phyloP scores from a whole-genome alignment of 2,888 invertebrate species.

The Muscina levida region DNA sequence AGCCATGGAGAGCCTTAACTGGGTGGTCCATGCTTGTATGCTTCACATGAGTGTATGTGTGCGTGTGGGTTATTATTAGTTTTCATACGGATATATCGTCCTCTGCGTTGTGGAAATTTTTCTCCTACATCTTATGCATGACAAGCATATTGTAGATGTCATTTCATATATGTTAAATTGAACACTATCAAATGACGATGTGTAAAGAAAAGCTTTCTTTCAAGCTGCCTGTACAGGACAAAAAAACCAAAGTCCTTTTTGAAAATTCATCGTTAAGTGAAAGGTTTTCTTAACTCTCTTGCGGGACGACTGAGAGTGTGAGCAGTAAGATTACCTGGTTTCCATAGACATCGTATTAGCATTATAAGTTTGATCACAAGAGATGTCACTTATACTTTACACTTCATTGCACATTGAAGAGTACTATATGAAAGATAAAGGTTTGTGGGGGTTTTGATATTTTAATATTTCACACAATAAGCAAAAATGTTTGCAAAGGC shows the following conservation, averaged over 20 bases:
- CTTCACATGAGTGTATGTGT: slow-evolving; percentile 12
- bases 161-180: slow-evolving; percentile 24
- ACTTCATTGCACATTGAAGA: slow-evolving; percentile 8
- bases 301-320: not conserved
- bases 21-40: not conserved
- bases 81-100: slow-evolving; percentile 36
- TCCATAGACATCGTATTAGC: slow-evolving; percentile 9
- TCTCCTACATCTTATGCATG: slow-evolving; percentile 53
- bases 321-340: slow-evolving; percentile 25
- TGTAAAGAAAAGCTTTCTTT: slow-evolving; percentile 4
- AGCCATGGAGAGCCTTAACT: not conserved
- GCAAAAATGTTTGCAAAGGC: too few relatives aligned
- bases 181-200: not conserved
- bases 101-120: slow-evolving; percentile 19
- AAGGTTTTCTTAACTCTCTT: slow-evolving; percentile 10
- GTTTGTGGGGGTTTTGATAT: not conserved
- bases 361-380: slow-evolving; percentile 14
- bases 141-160: slow-evolving; percentile 59
- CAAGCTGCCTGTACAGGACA: not conserved
- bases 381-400: slow-evolving; percentile 30
- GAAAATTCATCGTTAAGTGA: slow-evolving; percentile 25
- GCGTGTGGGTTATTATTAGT: slow-evolving; percentile 53
- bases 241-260: slow-evolving; percentile 10
- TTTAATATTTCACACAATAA: slow-evolving; percentile 8
- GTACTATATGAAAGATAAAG: not conserved